Base-by-base conservation (phyloP, 2,888 invertebrate genomes). In the Orchesellides sinensis region DNA sequence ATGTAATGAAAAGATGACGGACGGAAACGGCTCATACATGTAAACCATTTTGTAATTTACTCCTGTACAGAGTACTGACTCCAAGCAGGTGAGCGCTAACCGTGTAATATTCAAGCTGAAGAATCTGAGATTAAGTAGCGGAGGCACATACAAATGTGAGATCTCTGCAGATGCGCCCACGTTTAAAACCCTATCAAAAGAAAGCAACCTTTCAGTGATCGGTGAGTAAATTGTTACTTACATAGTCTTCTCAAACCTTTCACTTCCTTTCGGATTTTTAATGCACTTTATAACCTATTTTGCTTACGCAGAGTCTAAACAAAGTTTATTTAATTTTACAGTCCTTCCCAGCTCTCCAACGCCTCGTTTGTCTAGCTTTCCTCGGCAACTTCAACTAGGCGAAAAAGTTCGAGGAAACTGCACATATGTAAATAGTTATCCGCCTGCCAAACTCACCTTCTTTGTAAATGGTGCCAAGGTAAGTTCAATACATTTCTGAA, bases 391-490 rank as follows among this genome's bases (percentile, higher is more conserved):
- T 0, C 35, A 70, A 23, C 35, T 65, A 12, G 84, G 84, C 2
- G 72, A 52, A 0, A 81, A 61, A 47, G 68, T 84, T 32, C 14
- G 54, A 63, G 81, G 84, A 12, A 84, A 84, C 61, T 84, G 84
- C 27, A 56, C 66, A 19, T 84, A 77, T 45, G n/a, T 68, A 3
- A 66, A 56, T 6, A 80, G 81, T 25, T 70, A 47, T 45, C 84
- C 84, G 1, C 65, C 81, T 27, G 80, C 84, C 17, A 70, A 77
- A 29, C 80, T 84, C 52, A 81, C 72, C 8, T 56, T 84, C 47
- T 81, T 69, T 61, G 81, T 84, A 27, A 84, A 84, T 72, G 81
- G 70, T 66, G 56, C 25, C 65, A 84, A 77, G 77, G 84, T 84
- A 79, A 78, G 29, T 25, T n/a, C 35, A 35, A 35, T 35, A 12